Conservation (phyloP, 2,797 vertebrate genomes). For the Enteromius mattozi region DNA sequence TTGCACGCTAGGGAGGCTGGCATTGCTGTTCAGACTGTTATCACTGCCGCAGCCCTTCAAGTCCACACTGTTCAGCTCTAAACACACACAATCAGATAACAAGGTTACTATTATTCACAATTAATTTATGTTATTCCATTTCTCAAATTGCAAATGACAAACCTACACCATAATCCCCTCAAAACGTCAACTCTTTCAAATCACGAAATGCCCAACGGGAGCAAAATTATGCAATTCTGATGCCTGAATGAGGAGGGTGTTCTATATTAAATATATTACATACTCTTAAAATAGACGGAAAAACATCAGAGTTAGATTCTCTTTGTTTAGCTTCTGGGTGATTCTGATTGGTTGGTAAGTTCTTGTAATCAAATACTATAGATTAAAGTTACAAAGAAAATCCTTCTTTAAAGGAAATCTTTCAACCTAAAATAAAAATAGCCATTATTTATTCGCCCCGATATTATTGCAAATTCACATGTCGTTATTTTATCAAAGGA, state of each 20-base stretch:
- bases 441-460: neutral
- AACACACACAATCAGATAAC: conserved; percentile 34
- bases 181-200: neutral
- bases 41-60: conserved; percentile 93
- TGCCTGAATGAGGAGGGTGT: neutral
- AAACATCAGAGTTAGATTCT: neutral
- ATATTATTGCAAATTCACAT: neutral
- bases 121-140: neutral
- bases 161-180: neutral
- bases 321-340: neutral
- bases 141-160: neutral
- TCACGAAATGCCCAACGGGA: neutral
- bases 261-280: neutral
- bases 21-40: conserved; percentile 97
- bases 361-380: conserved; percentile 31
- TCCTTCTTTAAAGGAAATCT: neutral
- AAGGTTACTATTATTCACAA: conserved; percentile 14
- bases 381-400: conserved; percentile 20
- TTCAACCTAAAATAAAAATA: neutral
- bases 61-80: conserved; percentile 92
- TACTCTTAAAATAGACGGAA: neutral
- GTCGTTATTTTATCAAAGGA: neutral
- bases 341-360: neutral
- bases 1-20: conserved; percentile 95
- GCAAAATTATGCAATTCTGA: neutral